Base-by-base conservation (phyloP, 2,888 invertebrate species). In the Cheilosia soror region DNA sequence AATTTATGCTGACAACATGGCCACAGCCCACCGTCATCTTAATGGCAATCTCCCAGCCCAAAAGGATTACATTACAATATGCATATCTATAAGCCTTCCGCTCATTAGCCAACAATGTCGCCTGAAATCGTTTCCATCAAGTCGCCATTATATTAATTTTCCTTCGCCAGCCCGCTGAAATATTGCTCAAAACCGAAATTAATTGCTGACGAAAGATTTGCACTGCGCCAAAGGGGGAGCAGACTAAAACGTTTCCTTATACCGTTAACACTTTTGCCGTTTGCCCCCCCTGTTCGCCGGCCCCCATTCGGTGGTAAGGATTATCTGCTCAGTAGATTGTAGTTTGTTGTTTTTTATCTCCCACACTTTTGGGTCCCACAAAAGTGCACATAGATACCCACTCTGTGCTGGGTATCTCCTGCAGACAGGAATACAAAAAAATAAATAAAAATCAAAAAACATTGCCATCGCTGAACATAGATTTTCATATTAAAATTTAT, bases 401-500 rank as follows among this genome's bases (percentile, higher is more conserved):
- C 20, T 20, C 9, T 27, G 5, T 20, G 20, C 20, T 20, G 20
- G 20, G 20, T 20, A 20, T 20, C 20, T 20, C 20, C 20, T 20
- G 20, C 20, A 20, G 20, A 20, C 20, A 20, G 9, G 9, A 9
- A n/a, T n/a, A n/a, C n/a, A n/a, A n/a, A n/a, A n/a, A n/a, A n/a
- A n/a, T n/a, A n/a, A 4, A 33, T 11, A 33, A 37, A 51, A 68
- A 15, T 60, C 20, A 20, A 66, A 58, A 44, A 20, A 15, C 51
- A 42, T 25, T 60, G 13, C 60, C 60, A 57, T 60, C 11, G 37
- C 27, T 55, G 55, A 80, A 72, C 81, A 81, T 33, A 81, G 81
- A 85, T 81, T 85, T 81, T 85, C 76, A 72, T 81, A 85, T 80
- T 85, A 73, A 85, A 87, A 87, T 85, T 87, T 87, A 87, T 84